Evolutionary conservation across 2,113 vertebrate species (phyloP), one percentile per base, ranked within the genome.

Genomic region (Drymodes brunneopygia): DNA sequence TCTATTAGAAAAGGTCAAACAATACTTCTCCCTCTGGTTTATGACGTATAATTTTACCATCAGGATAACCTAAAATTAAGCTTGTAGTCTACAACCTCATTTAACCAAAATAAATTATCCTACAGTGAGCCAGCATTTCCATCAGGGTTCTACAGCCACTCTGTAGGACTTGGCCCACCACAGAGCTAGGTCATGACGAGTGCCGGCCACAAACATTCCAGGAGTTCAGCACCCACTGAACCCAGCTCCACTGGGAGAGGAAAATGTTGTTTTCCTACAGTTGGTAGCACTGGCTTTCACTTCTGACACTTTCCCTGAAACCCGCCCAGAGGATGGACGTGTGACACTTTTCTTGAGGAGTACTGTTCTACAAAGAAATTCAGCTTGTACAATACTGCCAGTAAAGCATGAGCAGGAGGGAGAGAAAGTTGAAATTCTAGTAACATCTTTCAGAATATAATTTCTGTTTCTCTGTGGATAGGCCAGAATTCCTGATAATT

Each of bases 1-100:
- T 85, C 54, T 48, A 22, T 40, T 61, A 42, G 15, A 15, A 82
- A 95, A 85, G n/a, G 47, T 92, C 82, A 94, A 87, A 81, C 7
- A 75, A 51, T 60, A 45, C 4, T 60, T 92, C 27, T 87, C 21
- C 27, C 15, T 85, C 56, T 73, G 90, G 31, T 93, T 82, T 82
- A 20, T 58, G 78, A 44, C 67, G 77, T 85, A 7, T 54, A 89
- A 93, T 88, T 94, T 92, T 93, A 85, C 57, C 64, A 84, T 89
- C 8, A 14, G 13, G 28, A 44, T 56, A 95, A 87, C 62, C 83
- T 92, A 80, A 91, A 94, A 97, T 96, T 93, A 94, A 45, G 36
- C 36, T 95, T 90, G 85, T 86, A 88, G 42, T 35, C 69, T 88
- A 36, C 72, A 90, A 57, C 53, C 50, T 94, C 65, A 36, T 92